phyloP scores from a whole-genome alignment of 2,888 invertebrate species.

The Rhamnusium bicolor region DNA sequence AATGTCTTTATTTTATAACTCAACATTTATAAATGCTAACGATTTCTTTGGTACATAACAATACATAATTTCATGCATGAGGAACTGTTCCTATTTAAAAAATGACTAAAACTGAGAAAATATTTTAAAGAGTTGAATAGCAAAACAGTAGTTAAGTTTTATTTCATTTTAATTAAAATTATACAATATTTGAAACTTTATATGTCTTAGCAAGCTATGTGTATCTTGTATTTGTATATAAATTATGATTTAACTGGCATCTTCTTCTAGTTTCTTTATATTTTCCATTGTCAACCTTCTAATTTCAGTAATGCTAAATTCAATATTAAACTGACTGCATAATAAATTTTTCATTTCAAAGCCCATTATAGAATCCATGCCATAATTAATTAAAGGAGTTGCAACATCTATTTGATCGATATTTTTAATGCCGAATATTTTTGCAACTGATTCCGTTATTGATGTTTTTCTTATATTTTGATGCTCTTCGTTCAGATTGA shows the following conservation, averaged over 20 bases:
- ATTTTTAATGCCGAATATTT: constrained; percentile 65
- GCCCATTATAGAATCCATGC: constrained; percentile 53
- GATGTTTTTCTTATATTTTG: neutral
- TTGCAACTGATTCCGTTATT: neutral
- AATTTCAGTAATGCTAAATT: constrained; percentile 42
- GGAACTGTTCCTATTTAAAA: too few relatives aligned
- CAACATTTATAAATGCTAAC: too few relatives aligned
- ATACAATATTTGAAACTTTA: too few relatives aligned
- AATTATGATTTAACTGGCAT: neutral
- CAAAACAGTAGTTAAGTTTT: too few relatives aligned
- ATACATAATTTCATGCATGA: too few relatives aligned
- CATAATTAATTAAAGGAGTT: constrained; percentile 45
- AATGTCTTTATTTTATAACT: too few relatives aligned
- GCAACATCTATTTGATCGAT: constrained; percentile 70
- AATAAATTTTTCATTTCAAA: constrained; percentile 54
- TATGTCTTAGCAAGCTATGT: too few relatives aligned
- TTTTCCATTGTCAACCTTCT: constrained; percentile 46
- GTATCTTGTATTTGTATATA: too few relatives aligned
- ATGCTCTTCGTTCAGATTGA: neutral
- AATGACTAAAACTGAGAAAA: too few relatives aligned
- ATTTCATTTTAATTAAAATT: too few relatives aligned
- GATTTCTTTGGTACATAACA: too few relatives aligned
- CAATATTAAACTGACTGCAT: constrained; percentile 45
- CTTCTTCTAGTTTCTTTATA: constrained; percentile 25
- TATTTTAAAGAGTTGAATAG: too few relatives aligned